These are phyloP conservation scores for Dryococelus australis DNA, from an alignment of 2,888 invertebrate species.

Conservation along the genomic window DNA sequence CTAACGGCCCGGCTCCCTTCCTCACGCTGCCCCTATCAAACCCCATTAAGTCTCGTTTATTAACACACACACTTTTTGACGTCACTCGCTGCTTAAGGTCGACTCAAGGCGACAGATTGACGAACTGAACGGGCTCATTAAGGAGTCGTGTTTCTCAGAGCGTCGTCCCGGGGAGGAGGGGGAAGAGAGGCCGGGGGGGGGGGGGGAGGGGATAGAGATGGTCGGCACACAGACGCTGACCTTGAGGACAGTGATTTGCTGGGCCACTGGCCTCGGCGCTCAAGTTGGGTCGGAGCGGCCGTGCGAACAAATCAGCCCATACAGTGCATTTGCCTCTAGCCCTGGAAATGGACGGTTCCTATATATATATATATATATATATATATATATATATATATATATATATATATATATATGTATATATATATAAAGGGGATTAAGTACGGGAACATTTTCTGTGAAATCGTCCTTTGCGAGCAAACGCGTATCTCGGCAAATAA, in stretches of 20 bases:
- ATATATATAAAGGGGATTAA: too few species aligned
- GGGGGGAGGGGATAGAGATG: background rate
- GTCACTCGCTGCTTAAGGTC: conserved; percentile 38
- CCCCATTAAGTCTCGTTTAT: conserved; percentile 46
- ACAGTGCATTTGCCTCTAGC: background rate
- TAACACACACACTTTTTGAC: conserved; percentile 41
- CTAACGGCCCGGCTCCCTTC: background rate
- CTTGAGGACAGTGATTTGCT: conserved; percentile 20
- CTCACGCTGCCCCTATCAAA: conserved; percentile 43
- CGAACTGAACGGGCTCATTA: conserved; percentile 41
- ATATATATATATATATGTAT: too few species aligned
- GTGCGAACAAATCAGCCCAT: background rate
- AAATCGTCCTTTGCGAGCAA: too few species aligned
- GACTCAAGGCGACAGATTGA: conserved; percentile 40
- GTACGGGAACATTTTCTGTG: too few species aligned
- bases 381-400: too few species aligned
- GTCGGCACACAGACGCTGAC: background rate
- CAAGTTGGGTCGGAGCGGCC: background rate
- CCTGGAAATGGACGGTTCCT: background rate
- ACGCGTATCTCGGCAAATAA: too few species aligned
- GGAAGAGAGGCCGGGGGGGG: background rate
- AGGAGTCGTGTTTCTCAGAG: conserved; percentile 34
- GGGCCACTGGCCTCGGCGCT: too few species aligned
- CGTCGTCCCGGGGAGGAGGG: conserved; percentile 23
- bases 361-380: too few species aligned